phyloP scores from a whole-genome alignment of 2,888 invertebrate genomes.

The Melanostoma mellinum region DNA sequence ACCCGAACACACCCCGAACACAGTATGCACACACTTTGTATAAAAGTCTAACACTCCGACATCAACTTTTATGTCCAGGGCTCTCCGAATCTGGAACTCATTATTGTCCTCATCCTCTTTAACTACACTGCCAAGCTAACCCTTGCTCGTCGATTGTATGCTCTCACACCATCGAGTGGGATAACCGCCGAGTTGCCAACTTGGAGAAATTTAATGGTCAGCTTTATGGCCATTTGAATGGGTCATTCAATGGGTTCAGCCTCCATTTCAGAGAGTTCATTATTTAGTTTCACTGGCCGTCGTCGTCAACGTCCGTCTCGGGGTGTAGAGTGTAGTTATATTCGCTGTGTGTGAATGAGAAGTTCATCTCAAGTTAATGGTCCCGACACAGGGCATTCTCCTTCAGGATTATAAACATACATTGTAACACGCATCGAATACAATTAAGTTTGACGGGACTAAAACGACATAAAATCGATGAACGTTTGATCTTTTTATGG shows the following conservation, averaged over 20 bases:
- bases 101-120: slow-evolving; percentile 56
- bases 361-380: slow-evolving; percentile 71
- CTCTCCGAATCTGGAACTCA: slow-evolving; percentile 64
- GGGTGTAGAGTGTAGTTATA: slow-evolving; percentile 17
- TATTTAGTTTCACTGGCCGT: slow-evolving; percentile 58
- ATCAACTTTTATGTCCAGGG: slow-evolving; percentile 51
- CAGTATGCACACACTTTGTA: neutral
- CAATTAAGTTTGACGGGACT: slow-evolving; percentile 71
- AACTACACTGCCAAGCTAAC: slow-evolving; percentile 40
- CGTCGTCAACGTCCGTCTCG: slow-evolving; percentile 9
- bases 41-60: slow-evolving; percentile 30
- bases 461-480: slow-evolving; percentile 72
- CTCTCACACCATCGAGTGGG: slow-evolving; percentile 10
- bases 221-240: slow-evolving; percentile 74
- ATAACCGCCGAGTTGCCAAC: slow-evolving; percentile 67
- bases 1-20: slow-evolving; percentile 38
- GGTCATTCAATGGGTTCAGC: slow-evolving; percentile 72
- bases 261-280: slow-evolving; percentile 72
- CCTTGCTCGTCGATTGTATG: slow-evolving; percentile 20
- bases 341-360: slow-evolving; percentile 42
- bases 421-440: slow-evolving; percentile 70
- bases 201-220: slow-evolving; percentile 73
- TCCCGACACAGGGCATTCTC: slow-evolving; percentile 55
- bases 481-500: slow-evolving; percentile 71
- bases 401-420: slow-evolving; percentile 66